These are phyloP conservation scores for Ischnura elegans DNA, from an alignment of 2,888 invertebrate genomes.

Conservation along the genomic window DNA sequence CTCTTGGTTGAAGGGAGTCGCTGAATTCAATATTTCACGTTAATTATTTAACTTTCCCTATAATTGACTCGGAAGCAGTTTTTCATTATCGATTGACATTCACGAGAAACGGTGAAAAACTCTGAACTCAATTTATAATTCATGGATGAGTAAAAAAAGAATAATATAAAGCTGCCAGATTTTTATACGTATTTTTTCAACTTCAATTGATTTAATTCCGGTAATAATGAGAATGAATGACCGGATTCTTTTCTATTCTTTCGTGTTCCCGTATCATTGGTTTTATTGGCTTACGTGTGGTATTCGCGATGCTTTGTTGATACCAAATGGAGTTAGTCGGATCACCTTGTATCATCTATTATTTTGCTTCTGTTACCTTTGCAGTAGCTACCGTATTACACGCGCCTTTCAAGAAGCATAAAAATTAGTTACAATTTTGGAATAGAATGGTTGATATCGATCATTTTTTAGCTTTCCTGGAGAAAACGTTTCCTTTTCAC, in stretches of 20 bases:
- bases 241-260: neutral
- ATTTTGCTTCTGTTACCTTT: too few relatives aligned
- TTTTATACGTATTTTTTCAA: neutral
- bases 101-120: neutral
- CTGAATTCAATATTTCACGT: neutral
- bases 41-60: neutral
- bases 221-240: neutral
- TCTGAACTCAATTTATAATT: neutral
- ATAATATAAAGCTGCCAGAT: neutral
- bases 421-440: too few relatives aligned
- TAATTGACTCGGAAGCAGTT: neutral
- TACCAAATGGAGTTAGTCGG: too few relatives aligned
- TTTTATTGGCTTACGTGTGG: neutral
- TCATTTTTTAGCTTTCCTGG: too few relatives aligned
- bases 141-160: neutral
- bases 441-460: too few relatives aligned
- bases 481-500: too few relatives aligned
- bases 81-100: neutral
- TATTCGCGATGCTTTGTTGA: neutral
- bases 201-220: neutral
- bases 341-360: too few relatives aligned
- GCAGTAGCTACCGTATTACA: too few relatives aligned
- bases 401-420: too few relatives aligned
- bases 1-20: neutral
- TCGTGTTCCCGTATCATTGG: neutral